These are phyloP conservation scores for Perizoma flavofasciatum DNA, from an alignment of 2,888 invertebrate genomes.

Conservation along the genomic window DNA sequence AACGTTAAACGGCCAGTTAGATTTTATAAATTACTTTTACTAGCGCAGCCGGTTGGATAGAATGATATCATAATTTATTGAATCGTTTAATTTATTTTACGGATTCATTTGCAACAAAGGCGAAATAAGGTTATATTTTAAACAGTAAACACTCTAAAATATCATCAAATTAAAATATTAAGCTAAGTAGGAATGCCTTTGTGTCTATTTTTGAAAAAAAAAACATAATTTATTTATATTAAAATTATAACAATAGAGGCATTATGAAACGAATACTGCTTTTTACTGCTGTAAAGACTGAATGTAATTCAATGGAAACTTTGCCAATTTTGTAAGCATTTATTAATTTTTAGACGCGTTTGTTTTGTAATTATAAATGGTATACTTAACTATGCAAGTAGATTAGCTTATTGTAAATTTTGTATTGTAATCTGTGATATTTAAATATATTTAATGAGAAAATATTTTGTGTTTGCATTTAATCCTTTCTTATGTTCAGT, in stretches of 20 bases:
- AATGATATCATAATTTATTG: neutral
- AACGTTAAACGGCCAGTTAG: neutral
- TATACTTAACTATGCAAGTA: slow-evolving; percentile 26
- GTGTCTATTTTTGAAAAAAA: neutral
- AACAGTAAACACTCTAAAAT: neutral
- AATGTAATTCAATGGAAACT: slow-evolving; percentile 33
- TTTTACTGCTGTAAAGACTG: slow-evolving; percentile 41
- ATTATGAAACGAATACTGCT: too few species aligned
- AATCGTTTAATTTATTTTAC: neutral
- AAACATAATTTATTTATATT: neutral
- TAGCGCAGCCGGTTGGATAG: slow-evolving; percentile 7
- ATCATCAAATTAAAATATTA: too few species aligned
- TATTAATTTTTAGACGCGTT: slow-evolving; percentile 33
- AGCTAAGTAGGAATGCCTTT: slow-evolving; percentile 1
- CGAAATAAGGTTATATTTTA: neutral
- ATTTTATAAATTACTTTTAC: neutral
- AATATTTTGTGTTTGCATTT: slow-evolving; percentile 3
- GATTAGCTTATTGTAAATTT: slow-evolving; percentile 56
- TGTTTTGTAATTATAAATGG: slow-evolving; percentile 30
- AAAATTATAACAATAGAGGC: too few species aligned
- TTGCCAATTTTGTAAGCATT: slow-evolving; percentile 50
- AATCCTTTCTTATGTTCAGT: too few species aligned
- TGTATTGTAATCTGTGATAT: slow-evolving; percentile 72
- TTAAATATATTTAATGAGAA: slow-evolving; percentile 46
- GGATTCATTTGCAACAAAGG: too few species aligned